These are phyloP conservation scores for Opisthograptis luteolata DNA, from an alignment of 2,888 invertebrate species.

Conservation along the genomic window DNA sequence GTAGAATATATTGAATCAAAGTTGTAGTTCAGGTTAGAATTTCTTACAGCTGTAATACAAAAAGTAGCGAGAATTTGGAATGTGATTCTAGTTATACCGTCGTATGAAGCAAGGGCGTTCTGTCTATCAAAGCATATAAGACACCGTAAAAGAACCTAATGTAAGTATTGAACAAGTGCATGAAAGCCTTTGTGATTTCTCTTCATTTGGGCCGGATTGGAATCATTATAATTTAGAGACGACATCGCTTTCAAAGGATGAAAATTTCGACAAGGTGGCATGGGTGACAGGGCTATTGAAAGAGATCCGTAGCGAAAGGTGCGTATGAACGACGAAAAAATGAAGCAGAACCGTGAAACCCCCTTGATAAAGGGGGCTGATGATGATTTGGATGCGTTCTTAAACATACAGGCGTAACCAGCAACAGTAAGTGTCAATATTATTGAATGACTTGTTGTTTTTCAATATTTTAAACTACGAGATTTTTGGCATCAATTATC, in stretches of 20 bases:
- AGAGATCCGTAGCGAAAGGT: slow-evolving; percentile 3
- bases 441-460: no score
- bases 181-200: slow-evolving; percentile 1
- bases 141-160: not conserved
- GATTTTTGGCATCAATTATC: not conserved
- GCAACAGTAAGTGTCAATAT: not conserved
- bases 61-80: no score
- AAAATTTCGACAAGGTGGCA: not conserved
- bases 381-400: not conserved
- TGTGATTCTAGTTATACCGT: not conserved
- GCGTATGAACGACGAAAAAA: slow-evolving; percentile 3
- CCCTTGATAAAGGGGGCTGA: not conserved
- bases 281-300: not conserved
- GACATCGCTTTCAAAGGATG: not conserved
- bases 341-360: not conserved
- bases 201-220: not conserved
- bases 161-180: slow-evolving; percentile 5
- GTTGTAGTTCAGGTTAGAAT: not conserved
- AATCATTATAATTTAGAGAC: not conserved
- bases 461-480: no score
- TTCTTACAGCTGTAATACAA: no score
- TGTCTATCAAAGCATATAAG: not conserved
- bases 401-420: not conserved
- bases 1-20: slow-evolving; percentile 10
- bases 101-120: not conserved